Evolutionary conservation across 2,113 vertebrate genomes (phyloP), one percentile per base, ranked within the genome.

Genomic region (Collichthys lucidus): DNA sequence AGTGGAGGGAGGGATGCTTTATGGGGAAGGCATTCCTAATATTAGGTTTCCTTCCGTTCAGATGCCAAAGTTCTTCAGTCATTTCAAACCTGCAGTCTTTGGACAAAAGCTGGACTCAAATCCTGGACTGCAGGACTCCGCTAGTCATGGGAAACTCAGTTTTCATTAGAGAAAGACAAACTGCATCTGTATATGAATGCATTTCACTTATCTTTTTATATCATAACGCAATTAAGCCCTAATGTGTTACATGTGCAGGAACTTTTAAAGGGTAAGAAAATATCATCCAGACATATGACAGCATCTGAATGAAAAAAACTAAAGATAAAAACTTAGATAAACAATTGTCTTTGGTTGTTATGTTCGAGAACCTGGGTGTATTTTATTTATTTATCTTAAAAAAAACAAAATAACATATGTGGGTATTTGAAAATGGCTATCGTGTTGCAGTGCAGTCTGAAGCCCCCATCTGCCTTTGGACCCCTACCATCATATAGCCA

Each of bases 401-500:
- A 31, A 7, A 19, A 35, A 31, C 31, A 31, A 35, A 31, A 24
- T 17, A 60, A 74, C 49, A 61, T 68, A 89, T 88, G 86, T 69
- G 88, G 87, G 83, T 80, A 85, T 87, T 87, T 90, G 49, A 84
- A 74, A 88, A 86, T 82, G 79, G 84, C 57, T 85, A 91, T 93
- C 91, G 11, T 57, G 78, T 94, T 92, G 67, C 88, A 81, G 59
- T 77, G 74, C 22, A 76, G 65, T 56, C 73, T 86, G 66, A 73
- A 77, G 78, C 83, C 80, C 74, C 86, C 87, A 92, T 92, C 84
- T 95, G 91, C 75, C 85, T 77, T 78, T 82, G 83, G 83, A 92
- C 91, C 91, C 83, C 87, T 90, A 93, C 92, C 92, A 89, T 84
- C 84, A 92, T 92, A 77, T 73, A 88, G 77, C 86, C 70, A 59